Conservation (phyloP, 2,797 vertebrate genomes). For the Xerus rutilus region DNA sequence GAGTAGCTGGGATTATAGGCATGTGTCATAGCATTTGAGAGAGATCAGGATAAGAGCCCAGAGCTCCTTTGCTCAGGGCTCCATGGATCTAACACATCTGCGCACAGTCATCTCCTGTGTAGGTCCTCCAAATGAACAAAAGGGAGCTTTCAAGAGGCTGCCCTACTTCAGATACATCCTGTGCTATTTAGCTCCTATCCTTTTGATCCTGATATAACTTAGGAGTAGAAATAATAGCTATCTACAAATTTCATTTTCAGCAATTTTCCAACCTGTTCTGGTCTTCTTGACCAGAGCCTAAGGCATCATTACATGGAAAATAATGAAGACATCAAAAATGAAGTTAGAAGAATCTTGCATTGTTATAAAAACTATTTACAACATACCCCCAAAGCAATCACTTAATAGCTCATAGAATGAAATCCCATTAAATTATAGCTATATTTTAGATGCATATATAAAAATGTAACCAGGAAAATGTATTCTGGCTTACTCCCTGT, state of each 20-base stretch:
- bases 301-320: neutral
- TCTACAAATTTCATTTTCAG: neutral
- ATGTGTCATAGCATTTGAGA: no score
- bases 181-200: neutral
- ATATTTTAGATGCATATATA: neutral
- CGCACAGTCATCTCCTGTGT: neutral
- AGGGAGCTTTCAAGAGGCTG: neutral
- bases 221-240: neutral
- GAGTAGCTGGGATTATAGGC: no score
- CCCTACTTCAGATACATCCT: neutral
- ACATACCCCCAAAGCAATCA: neutral
- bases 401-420: neutral
- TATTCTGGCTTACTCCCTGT: neutral
- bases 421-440: constrained; percentile 16
- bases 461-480: constrained; percentile 43
- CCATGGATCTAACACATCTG: neutral
- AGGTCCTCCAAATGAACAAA: constrained; percentile 5
- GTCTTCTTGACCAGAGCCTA: neutral
- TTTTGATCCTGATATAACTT: neutral
- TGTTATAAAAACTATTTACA: neutral
- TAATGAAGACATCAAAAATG: neutral
- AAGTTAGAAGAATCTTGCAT: neutral
- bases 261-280: neutral
- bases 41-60: neutral
- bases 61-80: neutral